Conservation (phyloP, 2,888 invertebrate genomes). For the Caradrina kadenii region DNA sequence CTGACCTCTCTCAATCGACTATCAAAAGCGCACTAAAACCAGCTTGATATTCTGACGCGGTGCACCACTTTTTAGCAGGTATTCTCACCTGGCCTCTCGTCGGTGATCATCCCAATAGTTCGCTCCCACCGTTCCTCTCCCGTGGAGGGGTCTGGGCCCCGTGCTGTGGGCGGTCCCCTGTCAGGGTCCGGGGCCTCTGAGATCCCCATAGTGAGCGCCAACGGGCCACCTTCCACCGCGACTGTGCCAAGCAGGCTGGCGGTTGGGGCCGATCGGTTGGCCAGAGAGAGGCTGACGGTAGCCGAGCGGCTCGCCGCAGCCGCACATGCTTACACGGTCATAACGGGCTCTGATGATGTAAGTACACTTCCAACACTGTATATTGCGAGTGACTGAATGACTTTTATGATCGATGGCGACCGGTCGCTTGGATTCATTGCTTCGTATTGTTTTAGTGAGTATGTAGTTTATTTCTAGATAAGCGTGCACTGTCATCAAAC, state of each 20-base stretch:
- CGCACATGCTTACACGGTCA: constrained; percentile 53
- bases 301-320: constrained; percentile 60
- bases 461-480: not conserved
- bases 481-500: not conserved
- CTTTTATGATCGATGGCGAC: not conserved
- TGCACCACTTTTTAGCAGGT: constrained; percentile 40
- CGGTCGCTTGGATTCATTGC: not conserved
- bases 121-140: constrained; percentile 51
- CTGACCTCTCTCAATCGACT: not conserved
- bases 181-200: constrained; percentile 21
- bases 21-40: constrained; percentile 2
- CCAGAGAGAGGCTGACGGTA: constrained; percentile 62
- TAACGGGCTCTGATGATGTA: constrained; percentile 76
- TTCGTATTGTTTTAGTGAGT: not conserved
- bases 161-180: constrained; percentile 58
- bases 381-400: not conserved
- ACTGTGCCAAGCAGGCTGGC: constrained; percentile 67
- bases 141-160: constrained; percentile 45
- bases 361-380: constrained; percentile 54
- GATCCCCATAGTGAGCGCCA: constrained; percentile 21
- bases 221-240: constrained; percentile 28
- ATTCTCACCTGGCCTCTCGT: constrained; percentile 17
- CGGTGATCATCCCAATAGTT: constrained; percentile 21
- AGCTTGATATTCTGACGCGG: constrained; percentile 20
- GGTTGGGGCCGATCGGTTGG: constrained; percentile 58